Base-by-base conservation (phyloP, 2,797 vertebrate genomes). In the Philypnodon macrostomus region DNA sequence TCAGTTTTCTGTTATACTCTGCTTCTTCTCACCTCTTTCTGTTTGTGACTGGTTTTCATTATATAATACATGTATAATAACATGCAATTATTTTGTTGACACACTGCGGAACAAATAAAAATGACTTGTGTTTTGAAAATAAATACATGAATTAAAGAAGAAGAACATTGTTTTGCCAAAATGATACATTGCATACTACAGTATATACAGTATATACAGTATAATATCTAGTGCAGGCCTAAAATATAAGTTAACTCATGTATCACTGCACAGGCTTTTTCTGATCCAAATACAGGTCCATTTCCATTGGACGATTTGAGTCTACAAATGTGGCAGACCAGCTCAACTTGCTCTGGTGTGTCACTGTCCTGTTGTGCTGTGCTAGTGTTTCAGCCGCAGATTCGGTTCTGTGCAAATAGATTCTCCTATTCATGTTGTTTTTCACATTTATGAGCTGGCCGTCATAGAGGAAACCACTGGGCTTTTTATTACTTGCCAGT, bases 351-450 rank as follows among this genome's bases (percentile, higher is more conserved):
- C 4, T 3, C 53, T 50, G 59, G 54, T 60, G 55, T 24, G 17
- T 51, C 38, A 32, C 44, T 18, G 54, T 58, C 15, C 45, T 17
- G 24, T 47, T 53, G 47, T 54, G 50, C 60, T 58, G 40, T 32
- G 40, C 31, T 58, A 50, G 36, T 65, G 11, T 14, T 65, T 73
- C 49, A 70, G 69, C 53, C 34, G 31, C 67, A 61, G 48, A 44
- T 58, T 83, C 77, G 69, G 72, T 73, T 82, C 70, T 66, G 48
- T 67, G 48, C 49, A 62, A 81, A 83, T 21, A 67, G 52, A 73
- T 76, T 76, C 56, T 39, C 49, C 31, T 60, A 65, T 75, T 64
- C 73, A 55, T 77, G 68, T 77, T 72, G 57, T 75, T 81, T 65
- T 70, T 77, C 65, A 76, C 57, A 75, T 80, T 79, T 70, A 71